phyloP scores from a whole-genome alignment of 2,797 vertebrate species.

The Catostomus latipinnis region DNA sequence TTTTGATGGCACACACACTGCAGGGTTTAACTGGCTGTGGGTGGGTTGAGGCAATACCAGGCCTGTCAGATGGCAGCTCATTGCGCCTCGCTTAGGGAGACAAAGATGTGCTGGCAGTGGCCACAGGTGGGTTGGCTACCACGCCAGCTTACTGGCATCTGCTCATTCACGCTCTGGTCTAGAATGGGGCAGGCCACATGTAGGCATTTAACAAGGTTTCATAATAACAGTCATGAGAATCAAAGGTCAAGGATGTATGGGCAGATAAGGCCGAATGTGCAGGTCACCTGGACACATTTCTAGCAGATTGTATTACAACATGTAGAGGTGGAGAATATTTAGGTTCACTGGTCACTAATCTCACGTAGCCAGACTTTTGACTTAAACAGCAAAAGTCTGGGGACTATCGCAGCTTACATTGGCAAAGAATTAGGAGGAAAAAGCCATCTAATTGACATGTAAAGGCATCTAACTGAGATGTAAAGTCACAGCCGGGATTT shows the following conservation, averaged over 20 bases:
- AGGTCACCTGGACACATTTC: constrained; percentile 15
- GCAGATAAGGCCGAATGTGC: not conserved
- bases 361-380: not conserved
- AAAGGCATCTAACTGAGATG: too few species aligned
- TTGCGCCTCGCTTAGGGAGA: constrained; percentile 59
- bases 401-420: too few species aligned
- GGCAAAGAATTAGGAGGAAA: too few species aligned
- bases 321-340: not conserved
- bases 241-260: constrained; percentile 7
- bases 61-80: constrained; percentile 66
- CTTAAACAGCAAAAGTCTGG: too few species aligned
- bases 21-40: constrained; percentile 48
- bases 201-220: constrained; percentile 63
- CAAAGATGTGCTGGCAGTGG: constrained; percentile 55
- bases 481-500: too few species aligned
- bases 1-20: constrained; percentile 50
- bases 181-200: constrained; percentile 57
- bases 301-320: not conserved
- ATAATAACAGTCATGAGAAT: constrained; percentile 32
- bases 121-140: constrained; percentile 66
- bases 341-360: not conserved
- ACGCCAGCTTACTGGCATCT: constrained; percentile 65
- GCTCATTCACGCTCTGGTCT: constrained; percentile 60
- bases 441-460: too few species aligned
- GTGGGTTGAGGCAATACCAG: constrained; percentile 55